Evolutionary conservation across 2,797 vertebrate species (phyloP), one percentile per base, ranked within the genome.

Genomic region (Glyptemys insculpta): DNA sequence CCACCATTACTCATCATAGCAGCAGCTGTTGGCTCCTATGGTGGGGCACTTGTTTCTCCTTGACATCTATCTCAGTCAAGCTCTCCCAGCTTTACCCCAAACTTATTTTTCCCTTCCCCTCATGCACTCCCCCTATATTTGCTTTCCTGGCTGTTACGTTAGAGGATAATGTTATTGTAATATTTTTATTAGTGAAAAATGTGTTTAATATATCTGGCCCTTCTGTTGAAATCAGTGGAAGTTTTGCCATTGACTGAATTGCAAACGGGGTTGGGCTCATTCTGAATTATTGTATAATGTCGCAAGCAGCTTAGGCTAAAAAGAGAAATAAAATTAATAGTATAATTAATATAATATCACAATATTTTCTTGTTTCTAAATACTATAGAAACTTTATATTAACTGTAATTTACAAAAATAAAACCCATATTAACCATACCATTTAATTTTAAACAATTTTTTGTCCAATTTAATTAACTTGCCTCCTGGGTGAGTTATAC

Each of bases 1-100:
- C 57, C 84, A 94, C 91, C 91, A 93, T 92, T 93, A 53, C 88
- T 96, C 34, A 54, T 90, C 85, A 91, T 87, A 79, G 14, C 78
- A 84, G 87, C 87, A 88, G 85, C 91, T 94, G 92, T 37, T 94
- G 87, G 57, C 85, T 88, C 89, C 76, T 44, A 79, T 62, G 65
- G 82, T 90, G 72, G 89, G 87, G 84, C 78, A 74, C 94, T 96
- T 92, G 85, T 92, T 90, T 94, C 89, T 78, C 54, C 29, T 23
- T 59, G 50, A 78, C 89, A 53, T 18, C 0, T 0, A 23, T 87
- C 92, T 91, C 82, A 34, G 57, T 94, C 84, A 84, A 80, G 84
- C 57, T 85, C 31, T 94, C 91, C 54, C 44, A 62, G 4, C 37
- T 85, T 91, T 82, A 72, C 72, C 56, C 85, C 92, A 56, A 4